phyloP scores from a whole-genome alignment of 2,888 invertebrate species.

The Punctoribates punctum region DNA sequence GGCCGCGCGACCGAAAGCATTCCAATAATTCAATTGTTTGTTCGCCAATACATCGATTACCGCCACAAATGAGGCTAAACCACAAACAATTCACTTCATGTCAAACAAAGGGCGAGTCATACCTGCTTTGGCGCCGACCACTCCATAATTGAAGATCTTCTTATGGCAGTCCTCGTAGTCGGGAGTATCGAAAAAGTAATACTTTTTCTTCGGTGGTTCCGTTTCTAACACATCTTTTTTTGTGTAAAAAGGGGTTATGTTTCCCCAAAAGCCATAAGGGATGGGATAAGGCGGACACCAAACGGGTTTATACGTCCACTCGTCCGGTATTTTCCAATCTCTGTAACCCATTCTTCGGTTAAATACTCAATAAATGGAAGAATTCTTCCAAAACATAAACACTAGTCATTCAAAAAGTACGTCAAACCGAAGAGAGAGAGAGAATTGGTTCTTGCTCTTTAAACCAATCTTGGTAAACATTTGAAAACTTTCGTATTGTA shows the following conservation, averaged over 20 bases:
- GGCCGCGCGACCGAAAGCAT: slow-evolving; percentile 1
- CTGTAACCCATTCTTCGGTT: neutral
- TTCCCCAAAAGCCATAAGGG: neutral
- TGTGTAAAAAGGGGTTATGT: neutral
- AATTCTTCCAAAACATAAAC: neutral
- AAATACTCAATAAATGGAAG: no score
- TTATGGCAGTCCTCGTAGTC: slow-evolving; percentile 35
- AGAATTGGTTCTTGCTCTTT: no score
- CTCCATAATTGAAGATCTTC: neutral
- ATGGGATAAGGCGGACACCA: neutral
- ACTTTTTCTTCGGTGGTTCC: neutral
- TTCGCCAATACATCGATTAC: neutral
- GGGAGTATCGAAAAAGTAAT: slow-evolving; percentile 35
- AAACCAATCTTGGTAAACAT: no score
- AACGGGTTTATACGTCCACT: slow-evolving; percentile 6
- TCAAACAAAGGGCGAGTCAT: neutral
- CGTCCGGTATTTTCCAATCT: neutral
- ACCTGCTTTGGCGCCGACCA: neutral
- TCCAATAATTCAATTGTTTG: slow-evolving; percentile 20
- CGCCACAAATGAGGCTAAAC: neutral
- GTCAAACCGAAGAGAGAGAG: neutral
- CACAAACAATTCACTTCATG: neutral
- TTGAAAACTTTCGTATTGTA: no score
- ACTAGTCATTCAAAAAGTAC: neutral
- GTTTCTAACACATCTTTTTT: neutral